Evolutionary conservation across 92 coral and sea anemone genomes (phyloP), one percentile per base, ranked within the genome.

Genomic region (Blastomussa wellsi): DNA sequence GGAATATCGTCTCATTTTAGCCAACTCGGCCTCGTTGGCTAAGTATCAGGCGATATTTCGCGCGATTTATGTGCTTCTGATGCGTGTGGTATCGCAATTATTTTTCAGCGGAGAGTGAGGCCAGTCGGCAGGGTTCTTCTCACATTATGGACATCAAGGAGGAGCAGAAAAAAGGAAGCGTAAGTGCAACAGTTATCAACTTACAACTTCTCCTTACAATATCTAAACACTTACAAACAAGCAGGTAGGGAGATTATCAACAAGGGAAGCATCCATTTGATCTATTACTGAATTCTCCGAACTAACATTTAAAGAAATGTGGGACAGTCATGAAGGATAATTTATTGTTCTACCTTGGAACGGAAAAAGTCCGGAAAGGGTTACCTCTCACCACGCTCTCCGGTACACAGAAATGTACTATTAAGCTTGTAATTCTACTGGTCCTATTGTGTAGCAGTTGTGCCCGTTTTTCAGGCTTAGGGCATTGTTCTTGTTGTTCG

Each of bases 61-160:
- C n/a, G n/a, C n/a, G n/a, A n/a, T n/a, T n/a, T n/a, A n/a, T n/a
- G n/a, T n/a, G n/a, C n/a, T n/a, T n/a, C n/a, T 74, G 36, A 4
- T 57, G 11, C 0, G 37, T 39, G n/a, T n/a, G 9, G 16, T 67
- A 3, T 47, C 32, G 10, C 39, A 28, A 26, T 28, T 41, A 11
- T 42, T 37, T 83, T 59, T 55, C 26, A 83, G 87, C 72, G 20
- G 87, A 44, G 19, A 39, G 28, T 5, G 73, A 74, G 4, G 47
- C 81, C 44, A 39, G 35, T 62, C 74, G 87, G 47, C 92, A 89
- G 20, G 92, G 92, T 10, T 83, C 93, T 2, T 86, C 97, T 62
- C 97, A 95, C 81, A 94, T 92, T 72, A 89, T 95, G 89, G 95
- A 93, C 77, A 95, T 95, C 85, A 95, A 91, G 82, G 98, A 93